Percentiles rank a stretch among this genome's conserved stretches.
Evolutionary conservation across 2,113 vertebrate species (phyloP).

Genomic region (Thymallus thymallus): DNA sequence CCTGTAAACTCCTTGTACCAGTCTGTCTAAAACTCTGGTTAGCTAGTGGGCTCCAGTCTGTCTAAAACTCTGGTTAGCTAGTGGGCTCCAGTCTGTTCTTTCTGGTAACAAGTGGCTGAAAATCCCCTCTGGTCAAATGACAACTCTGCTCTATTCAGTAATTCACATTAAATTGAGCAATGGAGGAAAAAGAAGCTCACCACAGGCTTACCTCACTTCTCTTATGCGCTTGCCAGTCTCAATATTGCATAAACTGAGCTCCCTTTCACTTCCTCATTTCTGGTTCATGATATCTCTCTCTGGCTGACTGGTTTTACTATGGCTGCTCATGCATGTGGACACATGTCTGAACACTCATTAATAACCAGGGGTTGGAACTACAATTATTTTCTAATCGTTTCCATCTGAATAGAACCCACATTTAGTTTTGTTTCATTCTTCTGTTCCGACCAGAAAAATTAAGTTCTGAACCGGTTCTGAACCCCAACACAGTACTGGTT

Average conservation of each 20-base stretch:
- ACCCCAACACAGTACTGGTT: no score
- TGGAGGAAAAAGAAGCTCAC: not conserved
- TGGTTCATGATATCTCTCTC: constrained; percentile 9
- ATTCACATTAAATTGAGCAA: constrained; percentile 28
- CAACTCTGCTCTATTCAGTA: constrained; percentile 9
- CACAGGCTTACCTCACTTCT: constrained; percentile 8
- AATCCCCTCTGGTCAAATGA: constrained; percentile 31
- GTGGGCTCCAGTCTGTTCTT: constrained; percentile 38
- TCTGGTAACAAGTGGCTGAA: constrained; percentile 28
- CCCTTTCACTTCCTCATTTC: constrained; percentile 61
- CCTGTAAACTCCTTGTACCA: constrained; percentile 1
- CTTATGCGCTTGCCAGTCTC: constrained; percentile 12
- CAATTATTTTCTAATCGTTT: no score
- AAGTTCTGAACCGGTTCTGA: no score
- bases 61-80: constrained; percentile 22
- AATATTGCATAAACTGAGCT: constrained; percentile 20
- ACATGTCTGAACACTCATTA: constrained; percentile 15
- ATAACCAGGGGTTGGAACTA: not conserved
- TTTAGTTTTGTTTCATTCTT: no score
- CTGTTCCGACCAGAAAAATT: no score
- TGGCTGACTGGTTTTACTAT: constrained; percentile 21
- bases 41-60: constrained; percentile 39
- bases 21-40: constrained; percentile 18
- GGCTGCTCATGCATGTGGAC: constrained; percentile 32
- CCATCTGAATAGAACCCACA: no score